Percentiles rank a stretch among this genome's conserved stretches.
These are phyloP conservation scores for Loripinus fragilis DNA, from an alignment of 2,888 invertebrate genomes.

Conservation along the genomic window DNA sequence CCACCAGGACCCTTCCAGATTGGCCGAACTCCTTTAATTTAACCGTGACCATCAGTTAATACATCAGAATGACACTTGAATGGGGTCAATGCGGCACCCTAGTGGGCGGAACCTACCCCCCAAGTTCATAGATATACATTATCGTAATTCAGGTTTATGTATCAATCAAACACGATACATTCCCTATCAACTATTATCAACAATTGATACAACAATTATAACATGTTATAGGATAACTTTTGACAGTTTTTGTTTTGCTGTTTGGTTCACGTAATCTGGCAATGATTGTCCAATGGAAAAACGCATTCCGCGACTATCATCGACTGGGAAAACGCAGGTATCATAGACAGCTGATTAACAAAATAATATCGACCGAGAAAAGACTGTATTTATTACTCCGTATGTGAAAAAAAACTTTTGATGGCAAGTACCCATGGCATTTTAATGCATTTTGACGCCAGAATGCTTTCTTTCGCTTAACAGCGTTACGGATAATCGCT, in stretches of 20 bases:
- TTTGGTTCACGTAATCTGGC: background rate
- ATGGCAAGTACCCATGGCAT: too few relatives aligned
- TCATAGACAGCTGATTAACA: too few relatives aligned
- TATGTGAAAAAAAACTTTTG: too few relatives aligned
- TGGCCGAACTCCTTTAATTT: slow-evolving; percentile 16
- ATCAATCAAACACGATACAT: slow-evolving; percentile 30
- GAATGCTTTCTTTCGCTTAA: too few relatives aligned
- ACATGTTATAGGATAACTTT: slow-evolving; percentile 25
- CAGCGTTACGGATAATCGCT: too few relatives aligned
- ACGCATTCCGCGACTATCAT: too few relatives aligned
- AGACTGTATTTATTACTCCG: too few relatives aligned
- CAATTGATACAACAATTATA: slow-evolving; percentile 9
- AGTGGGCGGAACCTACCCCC: background rate
- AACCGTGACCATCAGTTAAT: slow-evolving; percentile 18
- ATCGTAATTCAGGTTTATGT: slow-evolving; percentile 19
- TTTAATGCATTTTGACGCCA: too few relatives aligned
- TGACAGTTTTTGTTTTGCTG: slow-evolving; percentile 35
- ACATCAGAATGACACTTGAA: slow-evolving; percentile 20
- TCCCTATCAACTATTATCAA: slow-evolving; percentile 19
- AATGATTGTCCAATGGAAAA: background rate
- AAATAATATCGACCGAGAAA: too few relatives aligned
- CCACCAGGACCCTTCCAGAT: slow-evolving; percentile 10
- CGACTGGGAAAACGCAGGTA: too few relatives aligned
- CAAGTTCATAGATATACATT: background rate
- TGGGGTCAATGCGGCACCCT: slow-evolving; percentile 18